These are phyloP conservation scores for Lepidurus arcticus DNA, from an alignment of 1,140 invertebrate genomes.

Conservation along the genomic window DNA sequence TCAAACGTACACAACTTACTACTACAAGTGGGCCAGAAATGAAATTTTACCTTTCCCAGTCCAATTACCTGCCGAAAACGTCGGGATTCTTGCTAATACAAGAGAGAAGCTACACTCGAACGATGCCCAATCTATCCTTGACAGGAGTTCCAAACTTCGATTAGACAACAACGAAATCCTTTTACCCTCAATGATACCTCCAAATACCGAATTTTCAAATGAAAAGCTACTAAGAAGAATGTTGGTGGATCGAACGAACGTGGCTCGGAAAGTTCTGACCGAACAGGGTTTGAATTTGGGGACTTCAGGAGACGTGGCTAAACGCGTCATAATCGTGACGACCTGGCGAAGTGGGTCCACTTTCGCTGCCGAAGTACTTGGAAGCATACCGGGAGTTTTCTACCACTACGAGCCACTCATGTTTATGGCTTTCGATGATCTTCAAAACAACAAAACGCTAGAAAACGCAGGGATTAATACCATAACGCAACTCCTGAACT, in stretches of 20 bases:
- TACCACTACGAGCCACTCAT: slow-evolving; percentile 3
- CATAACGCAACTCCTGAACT: neutral
- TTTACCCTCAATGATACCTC: neutral
- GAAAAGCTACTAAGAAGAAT: neutral
- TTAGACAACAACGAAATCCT: neutral
- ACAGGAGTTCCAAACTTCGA: neutral
- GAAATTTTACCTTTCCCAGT: neutral
- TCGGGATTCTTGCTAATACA: neutral
- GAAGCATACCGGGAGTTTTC: neutral
- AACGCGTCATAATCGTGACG: slow-evolving; percentile 58
- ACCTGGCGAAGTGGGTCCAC: slow-evolving; percentile 81
- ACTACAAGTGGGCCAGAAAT: neutral
- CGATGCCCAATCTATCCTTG: neutral
- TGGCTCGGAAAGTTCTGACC: neutral
- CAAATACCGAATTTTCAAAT: neutral
- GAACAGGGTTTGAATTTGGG: neutral
- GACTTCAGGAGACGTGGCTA: neutral
- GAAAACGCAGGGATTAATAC: neutral
- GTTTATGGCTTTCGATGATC: neutral
- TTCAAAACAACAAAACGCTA: neutral
- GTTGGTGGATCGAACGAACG: neutral
- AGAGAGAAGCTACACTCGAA: neutral
- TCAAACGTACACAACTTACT: neutral
- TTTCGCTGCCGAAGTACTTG: slow-evolving; percentile 69
- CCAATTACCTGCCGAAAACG: neutral